Evolutionary conservation across 2,797 vertebrate genomes (phyloP).

Genomic region (Dallia pectoralis): DNA sequence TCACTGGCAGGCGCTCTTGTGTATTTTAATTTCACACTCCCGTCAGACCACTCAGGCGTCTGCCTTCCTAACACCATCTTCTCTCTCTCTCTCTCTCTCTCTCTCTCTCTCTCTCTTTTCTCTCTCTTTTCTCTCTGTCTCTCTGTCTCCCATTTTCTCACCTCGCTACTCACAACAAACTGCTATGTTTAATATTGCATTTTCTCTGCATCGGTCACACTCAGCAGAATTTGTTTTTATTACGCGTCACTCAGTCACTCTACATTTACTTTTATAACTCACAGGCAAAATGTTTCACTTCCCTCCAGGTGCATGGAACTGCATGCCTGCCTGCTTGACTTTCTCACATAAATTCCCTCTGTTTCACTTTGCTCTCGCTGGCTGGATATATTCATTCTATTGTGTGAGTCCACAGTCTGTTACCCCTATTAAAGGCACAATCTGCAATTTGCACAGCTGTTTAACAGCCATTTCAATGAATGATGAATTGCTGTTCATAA

Average conservation of each 20-base stretch:
- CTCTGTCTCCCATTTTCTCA: neutral
- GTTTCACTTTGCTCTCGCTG: conserved; percentile 1
- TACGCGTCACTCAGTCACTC: conserved; percentile 41
- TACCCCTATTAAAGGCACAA: neutral
- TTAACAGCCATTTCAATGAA: neutral
- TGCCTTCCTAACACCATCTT: neutral
- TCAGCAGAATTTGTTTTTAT: conserved; percentile 40
- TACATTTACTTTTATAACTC: conserved; percentile 41
- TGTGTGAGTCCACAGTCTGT: neutral
- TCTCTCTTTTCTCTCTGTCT: neutral
- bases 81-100: neutral
- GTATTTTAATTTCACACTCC: conserved; percentile 1
- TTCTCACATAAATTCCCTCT: conserved; percentile 34
- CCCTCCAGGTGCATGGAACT: conserved; percentile 21
- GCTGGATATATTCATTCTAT: neutral
- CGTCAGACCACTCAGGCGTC: neutral
- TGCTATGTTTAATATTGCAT: conserved; percentile 17
- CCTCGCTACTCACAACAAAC: conserved; percentile 1
- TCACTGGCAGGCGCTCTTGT: neutral
- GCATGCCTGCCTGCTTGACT: conserved; percentile 24
- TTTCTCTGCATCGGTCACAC: conserved; percentile 27
- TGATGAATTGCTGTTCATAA: neutral
- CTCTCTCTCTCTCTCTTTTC: neutral
- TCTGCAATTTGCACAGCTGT: neutral
- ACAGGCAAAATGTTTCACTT: conserved; percentile 38